phyloP scores from a whole-genome alignment of 2,113 vertebrate species.

The Anseranas semipalmata region DNA sequence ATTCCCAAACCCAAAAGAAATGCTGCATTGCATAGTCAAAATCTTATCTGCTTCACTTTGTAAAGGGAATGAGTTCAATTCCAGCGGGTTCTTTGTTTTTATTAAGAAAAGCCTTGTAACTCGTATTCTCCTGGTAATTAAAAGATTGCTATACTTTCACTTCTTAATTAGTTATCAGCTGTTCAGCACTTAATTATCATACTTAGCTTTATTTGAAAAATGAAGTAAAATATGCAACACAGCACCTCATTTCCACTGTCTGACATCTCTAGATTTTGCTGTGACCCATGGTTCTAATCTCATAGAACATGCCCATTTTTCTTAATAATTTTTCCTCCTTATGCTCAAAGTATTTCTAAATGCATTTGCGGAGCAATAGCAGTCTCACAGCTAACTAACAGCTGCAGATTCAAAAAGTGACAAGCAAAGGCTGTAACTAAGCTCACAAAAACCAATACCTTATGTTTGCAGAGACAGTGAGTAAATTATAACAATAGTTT shows the following conservation, averaged over 20 bases:
- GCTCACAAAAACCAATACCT: constrained; percentile 41
- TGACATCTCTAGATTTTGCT: background rate
- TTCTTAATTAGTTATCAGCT: constrained; percentile 56
- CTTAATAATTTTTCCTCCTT: background rate
- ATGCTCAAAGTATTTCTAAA: constrained; percentile 6
- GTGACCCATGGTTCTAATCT: background rate
- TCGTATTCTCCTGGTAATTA: background rate
- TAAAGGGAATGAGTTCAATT: constrained; percentile 53
- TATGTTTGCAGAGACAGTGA: constrained; percentile 38
- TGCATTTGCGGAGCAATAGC: background rate
- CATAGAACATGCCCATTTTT: background rate
- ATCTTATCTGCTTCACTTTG: constrained; percentile 38
- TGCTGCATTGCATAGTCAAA: background rate
- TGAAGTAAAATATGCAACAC: background rate
- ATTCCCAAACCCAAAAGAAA: background rate
- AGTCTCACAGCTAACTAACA: background rate
- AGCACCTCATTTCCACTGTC: background rate
- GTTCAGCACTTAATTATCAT: background rate
- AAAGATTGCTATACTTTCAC: constrained; percentile 1
- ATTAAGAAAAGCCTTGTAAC: constrained; percentile 10
- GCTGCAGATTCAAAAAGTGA: constrained; percentile 60
- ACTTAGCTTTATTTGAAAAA: constrained; percentile 15
- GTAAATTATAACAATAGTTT: constrained; percentile 13
- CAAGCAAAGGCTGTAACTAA: background rate
- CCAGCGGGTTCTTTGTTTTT: constrained; percentile 3